phyloP scores from a whole-genome alignment of 2,113 vertebrate genomes.

The Emydocephalus ijimae region DNA sequence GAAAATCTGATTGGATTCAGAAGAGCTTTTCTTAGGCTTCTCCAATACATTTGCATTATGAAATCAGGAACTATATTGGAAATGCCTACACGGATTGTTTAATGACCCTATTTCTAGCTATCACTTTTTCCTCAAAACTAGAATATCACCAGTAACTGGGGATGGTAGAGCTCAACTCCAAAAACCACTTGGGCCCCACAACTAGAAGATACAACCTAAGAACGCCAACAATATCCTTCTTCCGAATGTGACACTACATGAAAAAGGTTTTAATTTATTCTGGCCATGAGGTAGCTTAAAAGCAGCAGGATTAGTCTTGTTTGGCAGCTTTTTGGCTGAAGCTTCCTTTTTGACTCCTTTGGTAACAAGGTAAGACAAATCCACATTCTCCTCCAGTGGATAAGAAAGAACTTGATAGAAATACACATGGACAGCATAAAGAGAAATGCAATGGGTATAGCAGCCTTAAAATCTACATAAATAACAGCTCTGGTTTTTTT shows the following conservation, averaged over 20 bases:
- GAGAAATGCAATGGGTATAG: background rate
- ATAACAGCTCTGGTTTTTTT: background rate
- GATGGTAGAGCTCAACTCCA: background rate
- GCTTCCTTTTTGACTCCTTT: background rate
- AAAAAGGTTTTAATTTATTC: conserved; percentile 3
- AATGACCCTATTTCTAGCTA: background rate
- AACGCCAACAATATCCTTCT: background rate
- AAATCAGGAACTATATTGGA: conserved; percentile 20
- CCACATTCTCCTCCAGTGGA: background rate
- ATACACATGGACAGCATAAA: background rate
- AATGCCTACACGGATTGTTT: background rate
- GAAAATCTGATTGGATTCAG: conserved; percentile 30
- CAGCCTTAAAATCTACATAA: background rate
- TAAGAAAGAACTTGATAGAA: background rate
- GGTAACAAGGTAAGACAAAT: background rate
- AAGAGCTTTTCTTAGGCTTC: background rate
- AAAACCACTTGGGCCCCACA: background rate
- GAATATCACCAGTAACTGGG: background rate
- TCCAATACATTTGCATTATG: conserved; percentile 26
- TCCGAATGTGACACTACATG: conserved; percentile 12
- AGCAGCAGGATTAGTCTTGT: conserved; percentile 4
- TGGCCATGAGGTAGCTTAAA: background rate
- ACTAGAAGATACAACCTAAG: background rate
- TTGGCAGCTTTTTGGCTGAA: background rate
- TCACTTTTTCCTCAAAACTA: background rate